Percentiles rank a stretch among this genome's conserved stretches.
phyloP scores from a whole-genome alignment of 37 sponge, comb jelly and placozoan species.

The Geodia barretti region DNA sequence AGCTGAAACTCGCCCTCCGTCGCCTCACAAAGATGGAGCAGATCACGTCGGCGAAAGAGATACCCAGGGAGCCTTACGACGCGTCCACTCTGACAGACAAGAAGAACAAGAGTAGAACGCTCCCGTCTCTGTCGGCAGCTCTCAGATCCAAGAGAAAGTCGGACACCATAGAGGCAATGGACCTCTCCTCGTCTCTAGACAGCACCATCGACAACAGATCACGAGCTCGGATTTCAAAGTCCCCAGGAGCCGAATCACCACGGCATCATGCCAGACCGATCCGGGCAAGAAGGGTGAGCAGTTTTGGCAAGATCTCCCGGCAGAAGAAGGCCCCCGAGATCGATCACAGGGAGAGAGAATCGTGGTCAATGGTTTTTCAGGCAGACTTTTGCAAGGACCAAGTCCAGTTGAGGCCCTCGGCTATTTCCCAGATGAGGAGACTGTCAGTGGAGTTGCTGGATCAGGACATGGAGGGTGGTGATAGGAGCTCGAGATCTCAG shows the following conservation, averaged over 20 bases:
- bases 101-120: background rate
- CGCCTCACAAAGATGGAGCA: conserved; percentile 33
- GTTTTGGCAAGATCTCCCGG: background rate
- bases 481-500: background rate
- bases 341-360: background rate
- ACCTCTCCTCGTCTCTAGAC: background rate
- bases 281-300: background rate
- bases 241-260: background rate
- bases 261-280: too few relatives aligned
- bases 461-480: background rate
- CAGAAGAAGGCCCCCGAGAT: background rate
- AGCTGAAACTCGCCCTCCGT: conserved; percentile 38
- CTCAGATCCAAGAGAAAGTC: background rate
- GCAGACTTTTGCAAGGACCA: background rate
- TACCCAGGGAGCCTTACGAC: conserved; percentile 7
- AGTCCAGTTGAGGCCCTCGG: conserved; percentile 9
- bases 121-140: background rate
- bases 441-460: conserved; percentile 8
- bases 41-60: conserved; percentile 36
- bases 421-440: conserved; percentile 32
- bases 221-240: background rate
- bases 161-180: background rate
- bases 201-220: background rate
- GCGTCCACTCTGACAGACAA: background rate
- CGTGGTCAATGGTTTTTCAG: conserved; percentile 3